These are phyloP conservation scores for Oryzias woworae DNA, from an alignment of 2,113 vertebrate genomes.

Conservation along the genomic window DNA sequence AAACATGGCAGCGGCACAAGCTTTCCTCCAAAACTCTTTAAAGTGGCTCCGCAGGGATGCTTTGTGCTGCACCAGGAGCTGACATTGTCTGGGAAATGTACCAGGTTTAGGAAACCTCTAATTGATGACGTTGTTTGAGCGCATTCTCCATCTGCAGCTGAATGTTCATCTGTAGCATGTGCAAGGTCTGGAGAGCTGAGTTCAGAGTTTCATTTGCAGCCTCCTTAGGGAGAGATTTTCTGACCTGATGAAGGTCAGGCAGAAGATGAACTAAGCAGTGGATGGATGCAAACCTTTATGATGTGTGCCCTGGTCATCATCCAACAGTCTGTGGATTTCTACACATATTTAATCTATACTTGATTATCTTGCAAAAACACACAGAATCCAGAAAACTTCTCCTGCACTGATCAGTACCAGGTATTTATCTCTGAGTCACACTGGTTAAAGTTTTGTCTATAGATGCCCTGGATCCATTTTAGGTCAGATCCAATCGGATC, in stretches of 20 bases:
- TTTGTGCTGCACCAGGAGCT: slow-evolving; percentile 30
- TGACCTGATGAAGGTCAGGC: slow-evolving; percentile 30
- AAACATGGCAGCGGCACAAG: slow-evolving; percentile 48
- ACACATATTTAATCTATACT: too few relatives aligned
- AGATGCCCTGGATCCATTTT: too few relatives aligned
- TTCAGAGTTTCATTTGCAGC: slow-evolving; percentile 23
- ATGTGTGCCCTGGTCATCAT: slow-evolving; percentile 15
- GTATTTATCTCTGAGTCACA: too few relatives aligned
- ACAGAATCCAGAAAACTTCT: too few relatives aligned
- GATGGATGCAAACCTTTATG: slow-evolving; percentile 6
- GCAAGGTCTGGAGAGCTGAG: slow-evolving; percentile 38
- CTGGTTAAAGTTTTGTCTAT: too few relatives aligned
- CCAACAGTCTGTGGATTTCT: slow-evolving; percentile 15
- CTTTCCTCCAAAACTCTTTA: slow-evolving; percentile 33
- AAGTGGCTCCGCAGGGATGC: slow-evolving; percentile 53
- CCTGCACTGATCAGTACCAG: too few relatives aligned
- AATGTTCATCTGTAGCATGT: slow-evolving; percentile 68
- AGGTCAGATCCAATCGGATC: too few relatives aligned
- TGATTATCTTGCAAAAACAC: too few relatives aligned
- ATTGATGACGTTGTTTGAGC: slow-evolving; percentile 31
- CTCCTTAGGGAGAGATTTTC: slow-evolving; percentile 26
- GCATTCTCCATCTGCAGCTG: slow-evolving; percentile 63
- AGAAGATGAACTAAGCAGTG: slow-evolving; percentile 42
- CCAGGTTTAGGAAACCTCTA: slow-evolving; percentile 22
- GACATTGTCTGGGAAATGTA: slow-evolving; percentile 36